Base-by-base conservation (phyloP, 2,113 vertebrate genomes). In the Jaculus jaculus region DNA sequence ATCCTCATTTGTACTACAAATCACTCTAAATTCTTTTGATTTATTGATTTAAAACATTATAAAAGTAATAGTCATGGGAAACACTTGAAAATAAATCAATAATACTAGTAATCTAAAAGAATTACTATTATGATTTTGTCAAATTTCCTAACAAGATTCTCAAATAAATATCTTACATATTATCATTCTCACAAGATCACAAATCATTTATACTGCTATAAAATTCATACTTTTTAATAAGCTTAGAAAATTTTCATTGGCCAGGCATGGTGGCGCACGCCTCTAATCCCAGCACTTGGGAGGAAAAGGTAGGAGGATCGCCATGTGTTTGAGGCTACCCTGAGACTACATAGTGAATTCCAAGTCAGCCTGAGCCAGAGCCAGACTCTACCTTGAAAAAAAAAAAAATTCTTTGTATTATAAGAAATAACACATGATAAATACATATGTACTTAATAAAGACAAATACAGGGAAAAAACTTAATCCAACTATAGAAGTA, bases 71-170 rank as follows among this genome's bases (percentile, higher is more conserved):
- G 1, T 17, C 30, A 73, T 39, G 30, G 13, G 30, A 26, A 80
- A 91, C 69, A 24, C 34, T 75, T 75, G 7, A 6, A 75, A 84
- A 78, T 16, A 87, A 84, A 87, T 61, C n/a, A 42, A 47, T 81
- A 84, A 39, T 47, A 75, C 13, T 18, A 87, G n/a, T n/a, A 87
- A 94, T 79, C 24, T 83, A 65, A 83, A 92, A 75, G 60, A 93
- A 89, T 84, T 74, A 68, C 42, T 80, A 82, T 51, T 63, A 65
- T 63, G 18, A 39, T 58, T 83, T 88, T 89, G 18, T 39, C 90
- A 24, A 87, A 93, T 86, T 87, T 80, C 37, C 32, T 47, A 74
- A 2, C 10, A 72, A 83, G 77, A 71, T 89, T 82, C 60, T 83
- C 84, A 84, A 51, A 74, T 51, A 32, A 32, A 39, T 60, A 54